A percentile compares a stretch with the other conserved stretches of the same genome.
These are phyloP conservation scores for Lipotes vexillifer DNA, from an alignment of 2,113 vertebrate genomes.

Conservation along the genomic window DNA sequence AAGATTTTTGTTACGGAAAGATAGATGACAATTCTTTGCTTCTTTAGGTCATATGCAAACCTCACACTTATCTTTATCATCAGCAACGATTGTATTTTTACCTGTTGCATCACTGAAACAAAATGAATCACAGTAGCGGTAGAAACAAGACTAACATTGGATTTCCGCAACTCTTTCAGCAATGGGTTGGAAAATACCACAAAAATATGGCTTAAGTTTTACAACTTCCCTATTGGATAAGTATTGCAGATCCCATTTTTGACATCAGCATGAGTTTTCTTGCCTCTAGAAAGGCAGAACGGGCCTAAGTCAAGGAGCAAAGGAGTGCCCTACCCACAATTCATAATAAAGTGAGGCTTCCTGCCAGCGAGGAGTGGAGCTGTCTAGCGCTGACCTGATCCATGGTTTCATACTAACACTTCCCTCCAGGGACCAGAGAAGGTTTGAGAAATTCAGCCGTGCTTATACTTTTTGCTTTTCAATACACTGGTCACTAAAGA, in stretches of 20 bases:
- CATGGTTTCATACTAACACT: background rate
- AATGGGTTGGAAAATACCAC: background rate
- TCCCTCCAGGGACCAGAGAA: background rate
- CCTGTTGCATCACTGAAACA: constrained; percentile 15
- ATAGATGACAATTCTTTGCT: background rate
- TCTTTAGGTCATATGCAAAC: constrained; percentile 12
- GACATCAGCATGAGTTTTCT: background rate
- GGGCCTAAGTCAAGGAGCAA: background rate
- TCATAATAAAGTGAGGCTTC: background rate
- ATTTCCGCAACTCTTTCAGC: background rate
- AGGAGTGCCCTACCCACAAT: background rate
- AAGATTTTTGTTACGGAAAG: constrained; percentile 10
- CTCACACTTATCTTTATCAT: background rate
- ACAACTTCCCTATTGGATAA: background rate
- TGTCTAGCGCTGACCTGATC: background rate
- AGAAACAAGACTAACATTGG: background rate
- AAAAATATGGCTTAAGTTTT: constrained; percentile 8
- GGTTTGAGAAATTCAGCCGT: background rate
- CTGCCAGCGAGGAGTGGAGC: background rate
- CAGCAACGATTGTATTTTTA: constrained; percentile 24
- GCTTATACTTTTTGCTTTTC: background rate
- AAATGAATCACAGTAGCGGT: background rate
- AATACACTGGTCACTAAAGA: background rate
- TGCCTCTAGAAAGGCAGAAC: background rate
- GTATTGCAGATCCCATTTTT: background rate